Evolutionary conservation across 2,113 vertebrate species (phyloP).

Genomic region (Phrynosoma blainvillii): DNA sequence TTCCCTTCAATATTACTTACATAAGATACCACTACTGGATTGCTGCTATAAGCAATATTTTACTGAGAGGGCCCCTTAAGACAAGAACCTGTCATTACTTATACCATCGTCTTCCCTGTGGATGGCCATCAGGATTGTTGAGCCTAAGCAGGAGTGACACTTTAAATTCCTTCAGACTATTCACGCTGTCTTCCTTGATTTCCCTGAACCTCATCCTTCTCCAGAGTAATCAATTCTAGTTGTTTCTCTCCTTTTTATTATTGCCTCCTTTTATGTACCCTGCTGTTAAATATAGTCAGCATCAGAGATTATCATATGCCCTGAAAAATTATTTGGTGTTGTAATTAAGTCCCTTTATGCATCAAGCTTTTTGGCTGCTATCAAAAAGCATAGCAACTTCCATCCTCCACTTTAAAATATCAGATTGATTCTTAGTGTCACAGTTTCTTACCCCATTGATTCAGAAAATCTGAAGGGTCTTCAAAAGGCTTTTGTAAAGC

Average conservation of each 20-base stretch:
- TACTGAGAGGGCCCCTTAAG: conserved; percentile 64
- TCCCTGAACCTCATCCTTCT: conserved; percentile 68
- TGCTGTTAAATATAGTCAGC: conserved; percentile 45
- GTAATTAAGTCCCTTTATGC: conserved; percentile 45
- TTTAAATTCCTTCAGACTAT: conserved; percentile 71
- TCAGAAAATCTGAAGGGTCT: not conserved
- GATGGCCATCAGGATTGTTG: conserved; percentile 59
- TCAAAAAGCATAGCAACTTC: not conserved
- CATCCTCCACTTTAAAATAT: conserved; percentile 32
- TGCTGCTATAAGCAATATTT: conserved; percentile 71
- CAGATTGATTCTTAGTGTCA: conserved; percentile 34
- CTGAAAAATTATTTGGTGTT: conserved; percentile 49
- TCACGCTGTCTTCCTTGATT: conserved; percentile 74
- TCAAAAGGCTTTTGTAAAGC: not conserved
- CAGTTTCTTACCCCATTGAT: conserved; percentile 12
- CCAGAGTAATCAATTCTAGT: conserved; percentile 69
- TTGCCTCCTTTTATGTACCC: conserved; percentile 50
- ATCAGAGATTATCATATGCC: conserved; percentile 41
- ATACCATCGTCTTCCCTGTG: conserved; percentile 54
- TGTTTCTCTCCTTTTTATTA: conserved; percentile 68
- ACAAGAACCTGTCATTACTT: conserved; percentile 66
- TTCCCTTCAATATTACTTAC: conserved; percentile 69
- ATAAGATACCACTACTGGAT: conserved; percentile 53
- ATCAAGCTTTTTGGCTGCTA: conserved; percentile 11
- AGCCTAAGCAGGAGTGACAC: conserved; percentile 73